Evolutionary conservation across 1,140 invertebrate species (phyloP), one percentile per base, ranked within the genome.

Genomic region (Papilio dardanus): DNA sequence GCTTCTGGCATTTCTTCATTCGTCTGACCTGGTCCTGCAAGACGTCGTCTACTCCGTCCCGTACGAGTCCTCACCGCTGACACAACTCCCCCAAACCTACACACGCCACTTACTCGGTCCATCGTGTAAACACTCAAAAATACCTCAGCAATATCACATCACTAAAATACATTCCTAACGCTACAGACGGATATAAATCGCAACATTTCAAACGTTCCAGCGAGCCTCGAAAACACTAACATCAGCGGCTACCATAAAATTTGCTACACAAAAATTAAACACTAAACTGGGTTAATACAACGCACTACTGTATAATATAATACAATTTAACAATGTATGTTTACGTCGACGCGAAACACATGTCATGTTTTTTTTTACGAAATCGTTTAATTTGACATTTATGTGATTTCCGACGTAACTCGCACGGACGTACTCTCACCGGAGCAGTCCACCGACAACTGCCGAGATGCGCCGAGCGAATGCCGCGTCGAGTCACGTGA

Each of bases 401-500:
- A 84, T 83, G 86, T 84, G 78, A 79, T 84, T 83, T 77, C 79
- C 69, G 74, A 81, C 76, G 71, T 77, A 79, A 79, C 79, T 69
- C 71, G 79, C 79, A 62, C 71, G 31, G 81, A 85, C 79, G 88
- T 87, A 79, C 78, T 86, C 58, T 74, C 83, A 5, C 75, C 10
- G 46, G 84, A 85, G 79, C 71, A 78, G 77, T 79, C 84, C 86
- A 83, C 90, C 92, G 90, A 93, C 77, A 66, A 93, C 91, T 92
- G 87, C 92, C 90, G 92, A 92, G 81, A 80, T 82, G 81, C 86
- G 83, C 83, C 92, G 93, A 93, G 85, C 84, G 90, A 93, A 88
- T 92, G 92, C 89, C 91, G 92, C 91, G 89, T 88, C 86, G 78
- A 87, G 92, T 94, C 93, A 94, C 93, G 93, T 94, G 93, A 94